These are phyloP conservation scores for Sorex maritimensis DNA, from an alignment of 2,797 vertebrate species.

Conservation along the genomic window DNA sequence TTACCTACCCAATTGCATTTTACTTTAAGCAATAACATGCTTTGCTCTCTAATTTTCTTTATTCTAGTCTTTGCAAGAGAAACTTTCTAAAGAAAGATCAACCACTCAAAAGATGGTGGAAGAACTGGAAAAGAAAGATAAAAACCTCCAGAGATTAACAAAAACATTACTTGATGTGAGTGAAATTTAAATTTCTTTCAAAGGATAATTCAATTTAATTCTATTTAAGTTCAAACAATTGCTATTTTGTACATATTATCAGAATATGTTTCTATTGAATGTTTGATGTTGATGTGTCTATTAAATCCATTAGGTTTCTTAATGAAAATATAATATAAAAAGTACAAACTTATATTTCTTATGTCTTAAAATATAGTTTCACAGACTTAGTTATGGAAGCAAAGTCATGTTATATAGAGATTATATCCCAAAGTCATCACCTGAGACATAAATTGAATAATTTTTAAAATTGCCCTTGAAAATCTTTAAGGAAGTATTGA, in stretches of 20 bases:
- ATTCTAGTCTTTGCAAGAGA: constrained; percentile 92
- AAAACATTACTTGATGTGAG: constrained; percentile 92
- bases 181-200: constrained; percentile 60
- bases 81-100: constrained; percentile 91
- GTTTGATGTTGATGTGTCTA: constrained; percentile 21
- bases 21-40: constrained; percentile 17
- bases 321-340: constrained; percentile 51
- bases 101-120: constrained; percentile 90
- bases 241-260: constrained; percentile 45
- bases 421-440: constrained; percentile 6
- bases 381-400: neutral
- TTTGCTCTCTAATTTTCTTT: constrained; percentile 74
- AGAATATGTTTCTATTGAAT: constrained; percentile 25
- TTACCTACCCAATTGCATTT: neutral
- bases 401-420: constrained; percentile 12
- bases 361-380: constrained; percentile 41
- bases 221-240: constrained; percentile 54
- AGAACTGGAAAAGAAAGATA: constrained; percentile 92
- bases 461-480: neutral
- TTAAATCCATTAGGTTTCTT: constrained; percentile 45
- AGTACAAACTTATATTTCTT: constrained; percentile 38
- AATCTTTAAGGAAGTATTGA: neutral
- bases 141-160: constrained; percentile 88
- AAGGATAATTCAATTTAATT: neutral
- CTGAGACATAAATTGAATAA: neutral